Evolutionary conservation across 2,113 vertebrate genomes (phyloP).

Genomic region (Tonatia bakeri): DNA sequence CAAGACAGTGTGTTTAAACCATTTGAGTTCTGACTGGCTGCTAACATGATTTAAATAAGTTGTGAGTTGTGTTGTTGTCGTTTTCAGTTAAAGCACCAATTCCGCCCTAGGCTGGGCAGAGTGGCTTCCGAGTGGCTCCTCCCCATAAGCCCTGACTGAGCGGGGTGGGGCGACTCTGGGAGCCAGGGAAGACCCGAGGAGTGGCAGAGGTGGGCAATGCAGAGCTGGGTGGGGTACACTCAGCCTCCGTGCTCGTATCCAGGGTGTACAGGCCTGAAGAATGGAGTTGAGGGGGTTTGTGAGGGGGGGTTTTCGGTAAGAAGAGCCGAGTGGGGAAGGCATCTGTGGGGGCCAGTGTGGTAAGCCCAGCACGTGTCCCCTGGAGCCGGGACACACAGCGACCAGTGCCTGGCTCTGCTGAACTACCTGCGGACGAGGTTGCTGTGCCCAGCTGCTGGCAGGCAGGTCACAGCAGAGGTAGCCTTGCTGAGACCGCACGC

Average conservation of each 20-base stretch:
- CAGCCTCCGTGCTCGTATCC: background rate
- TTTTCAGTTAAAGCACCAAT: background rate
- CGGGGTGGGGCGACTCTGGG: too few species aligned
- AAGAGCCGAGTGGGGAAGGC: background rate
- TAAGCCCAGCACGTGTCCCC: background rate
- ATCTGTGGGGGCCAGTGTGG: background rate
- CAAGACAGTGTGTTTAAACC: background rate
- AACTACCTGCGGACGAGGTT: background rate
- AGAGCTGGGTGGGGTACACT: background rate
- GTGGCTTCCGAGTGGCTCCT: background rate
- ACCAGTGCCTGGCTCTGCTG: background rate
- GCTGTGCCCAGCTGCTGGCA: background rate
- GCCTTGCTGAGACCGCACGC: rapidly evolving
- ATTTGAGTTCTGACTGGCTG: background rate
- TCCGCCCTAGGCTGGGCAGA: background rate
- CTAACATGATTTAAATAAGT: constrained; percentile 1
- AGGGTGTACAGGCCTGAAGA: background rate
- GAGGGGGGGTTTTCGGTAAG: background rate
- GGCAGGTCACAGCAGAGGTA: background rate
- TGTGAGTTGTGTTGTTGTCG: background rate
- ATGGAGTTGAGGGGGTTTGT: background rate
- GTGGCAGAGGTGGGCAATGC: background rate
- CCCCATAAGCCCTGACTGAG: too few species aligned
- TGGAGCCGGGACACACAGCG: background rate
- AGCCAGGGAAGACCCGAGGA: background rate